Evolutionary conservation across 2,113 vertebrate species (phyloP).

Genomic region (Periophthalmodon schlosseri): DNA sequence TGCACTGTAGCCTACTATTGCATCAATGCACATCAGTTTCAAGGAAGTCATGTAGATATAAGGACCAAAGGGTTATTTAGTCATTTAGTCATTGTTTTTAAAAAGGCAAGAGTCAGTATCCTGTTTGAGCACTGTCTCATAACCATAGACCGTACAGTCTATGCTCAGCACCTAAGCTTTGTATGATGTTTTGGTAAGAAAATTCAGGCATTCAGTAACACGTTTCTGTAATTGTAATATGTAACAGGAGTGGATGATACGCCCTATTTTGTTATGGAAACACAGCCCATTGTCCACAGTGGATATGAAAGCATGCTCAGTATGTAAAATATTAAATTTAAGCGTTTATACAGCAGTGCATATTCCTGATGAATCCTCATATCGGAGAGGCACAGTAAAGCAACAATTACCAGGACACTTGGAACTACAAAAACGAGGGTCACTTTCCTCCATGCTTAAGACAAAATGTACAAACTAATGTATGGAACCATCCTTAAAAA

Average conservation of each 20-base stretch:
- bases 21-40: not conserved
- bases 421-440: conserved; percentile 78
- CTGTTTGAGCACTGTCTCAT: conserved; percentile 87
- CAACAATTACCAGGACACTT: too few relatives aligned
- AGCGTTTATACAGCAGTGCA: too few relatives aligned
- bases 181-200: conserved; percentile 82
- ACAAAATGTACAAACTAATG: too few relatives aligned
- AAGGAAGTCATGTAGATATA: not conserved
- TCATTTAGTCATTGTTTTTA: not conserved
- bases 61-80: not conserved
- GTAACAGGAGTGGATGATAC: conserved; percentile 81
- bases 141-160: too few relatives aligned
- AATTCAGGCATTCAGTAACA: not conserved
- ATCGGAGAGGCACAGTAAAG: too few relatives aligned
- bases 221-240: conserved; percentile 69
- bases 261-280: conserved; percentile 1
- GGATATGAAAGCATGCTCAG: conserved; percentile 77
- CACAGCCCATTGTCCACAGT: conserved; percentile 59
- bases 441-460: conserved; percentile 80
- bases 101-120: conserved; percentile 40
- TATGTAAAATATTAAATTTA: too few relatives aligned
- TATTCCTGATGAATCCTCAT: not conserved
- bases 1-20: not conserved
- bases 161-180: conserved; percentile 76
- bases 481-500: too few relatives aligned